These are phyloP conservation scores for Nothocercus nigrocapillus DNA, from an alignment of 2,113 vertebrate species.

Conservation along the genomic window DNA sequence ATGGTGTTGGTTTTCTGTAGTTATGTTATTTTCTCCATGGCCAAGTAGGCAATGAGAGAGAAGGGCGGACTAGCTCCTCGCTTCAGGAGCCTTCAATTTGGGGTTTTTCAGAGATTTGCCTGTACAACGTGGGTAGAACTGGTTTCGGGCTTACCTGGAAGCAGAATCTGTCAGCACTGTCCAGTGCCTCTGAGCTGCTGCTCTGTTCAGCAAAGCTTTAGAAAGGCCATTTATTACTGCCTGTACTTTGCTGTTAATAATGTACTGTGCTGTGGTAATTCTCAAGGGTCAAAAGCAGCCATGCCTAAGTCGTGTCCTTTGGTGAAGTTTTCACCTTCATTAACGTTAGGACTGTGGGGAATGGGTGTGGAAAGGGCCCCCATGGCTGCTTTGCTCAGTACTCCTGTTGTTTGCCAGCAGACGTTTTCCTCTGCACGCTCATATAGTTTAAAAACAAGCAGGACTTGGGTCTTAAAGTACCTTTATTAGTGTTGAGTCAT, in stretches of 20 bases:
- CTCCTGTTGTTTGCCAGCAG: neutral
- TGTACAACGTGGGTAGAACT: neutral
- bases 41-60: neutral
- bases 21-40: neutral
- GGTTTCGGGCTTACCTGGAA: neutral
- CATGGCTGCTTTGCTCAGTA: neutral
- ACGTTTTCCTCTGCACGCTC: neutral
- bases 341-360: neutral
- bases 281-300: neutral
- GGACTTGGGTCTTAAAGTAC: neutral
- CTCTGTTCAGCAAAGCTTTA: neutral
- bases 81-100: neutral
- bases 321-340: neutral
- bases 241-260: neutral
- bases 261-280: neutral
- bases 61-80: neutral
- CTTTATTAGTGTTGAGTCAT: conserved; percentile 9
- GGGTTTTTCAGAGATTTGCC: neutral
- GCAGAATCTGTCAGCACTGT: neutral
- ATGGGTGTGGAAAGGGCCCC: neutral
- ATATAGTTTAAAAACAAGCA: neutral
- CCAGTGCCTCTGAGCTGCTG: neutral
- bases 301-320: neutral
- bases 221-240: neutral
- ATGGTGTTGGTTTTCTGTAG: neutral